Percentiles rank a stretch among this genome's conserved stretches.
Conservation (phyloP, 2,888 invertebrate species). For the Aspidiotus rigidus region DNA sequence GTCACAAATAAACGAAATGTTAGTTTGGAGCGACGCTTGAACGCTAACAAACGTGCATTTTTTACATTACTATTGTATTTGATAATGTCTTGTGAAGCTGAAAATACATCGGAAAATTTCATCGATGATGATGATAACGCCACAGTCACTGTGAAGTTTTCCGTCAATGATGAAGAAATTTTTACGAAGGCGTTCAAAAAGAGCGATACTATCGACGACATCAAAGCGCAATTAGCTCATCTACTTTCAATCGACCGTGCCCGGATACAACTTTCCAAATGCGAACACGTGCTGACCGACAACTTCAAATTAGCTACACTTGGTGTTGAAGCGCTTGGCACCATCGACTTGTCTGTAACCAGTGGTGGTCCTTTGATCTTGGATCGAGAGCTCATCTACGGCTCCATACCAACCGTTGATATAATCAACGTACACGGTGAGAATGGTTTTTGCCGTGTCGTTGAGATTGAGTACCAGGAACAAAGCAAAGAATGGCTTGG, state of each 20-base stretch:
- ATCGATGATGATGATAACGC: conserved; percentile 11
- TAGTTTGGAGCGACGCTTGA: no score
- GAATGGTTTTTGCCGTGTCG: conserved; percentile 43
- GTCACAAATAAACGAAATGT: no score
- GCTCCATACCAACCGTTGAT: conserved; percentile 43
- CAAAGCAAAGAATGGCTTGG: conserved; percentile 69
- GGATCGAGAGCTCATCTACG: conserved; percentile 10
- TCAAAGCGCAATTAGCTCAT: conserved; percentile 38
- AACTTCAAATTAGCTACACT: conserved; percentile 40
- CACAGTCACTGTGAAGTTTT: conserved; percentile 38
- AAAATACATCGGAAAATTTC: no score
- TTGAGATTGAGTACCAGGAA: conserved; percentile 51
- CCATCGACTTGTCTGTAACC: conserved; percentile 37
- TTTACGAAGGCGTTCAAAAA: conserved; percentile 38
- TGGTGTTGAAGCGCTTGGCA: conserved; percentile 41
- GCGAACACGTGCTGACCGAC: conserved; percentile 39
- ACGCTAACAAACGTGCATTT: no score
- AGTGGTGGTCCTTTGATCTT: conserved; percentile 4
- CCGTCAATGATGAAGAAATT: conserved; percentile 34
- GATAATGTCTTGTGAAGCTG: no score
- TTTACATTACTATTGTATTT: no score
- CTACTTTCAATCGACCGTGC: conserved; percentile 36
- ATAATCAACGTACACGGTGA: conserved; percentile 50
- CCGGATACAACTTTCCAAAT: conserved; percentile 39
- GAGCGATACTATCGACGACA: conserved; percentile 36